These are phyloP conservation scores for human (Homo sapiens) DNA, from an alignment of 2,113 vertebrate genomes.

Conservation along the genomic window GRCh38 chr1:98107001-98107500, in stretches of 20 bases:
- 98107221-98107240: not conserved
- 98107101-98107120: not conserved
- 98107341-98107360: not conserved
- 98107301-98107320: accelerated
- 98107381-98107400: not conserved
- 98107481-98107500: not conserved
- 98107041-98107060: not conserved
- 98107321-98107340: accelerated
- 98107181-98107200: not conserved
- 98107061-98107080: not conserved
- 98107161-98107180: not conserved
- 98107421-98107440: not conserved
- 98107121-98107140: not conserved
- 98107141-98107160: not conserved
- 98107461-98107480: not conserved
- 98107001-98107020: not conserved
- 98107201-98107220: not conserved
- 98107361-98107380: not conserved
- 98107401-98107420: not conserved
- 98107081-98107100: not conserved
- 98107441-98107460: not conserved
- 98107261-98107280: not conserved
- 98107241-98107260: not conserved
- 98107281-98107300: not conserved
- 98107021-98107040: not conserved